phyloP scores from a whole-genome alignment of 2,113 vertebrate species.

The Motacilla alba region DNA sequence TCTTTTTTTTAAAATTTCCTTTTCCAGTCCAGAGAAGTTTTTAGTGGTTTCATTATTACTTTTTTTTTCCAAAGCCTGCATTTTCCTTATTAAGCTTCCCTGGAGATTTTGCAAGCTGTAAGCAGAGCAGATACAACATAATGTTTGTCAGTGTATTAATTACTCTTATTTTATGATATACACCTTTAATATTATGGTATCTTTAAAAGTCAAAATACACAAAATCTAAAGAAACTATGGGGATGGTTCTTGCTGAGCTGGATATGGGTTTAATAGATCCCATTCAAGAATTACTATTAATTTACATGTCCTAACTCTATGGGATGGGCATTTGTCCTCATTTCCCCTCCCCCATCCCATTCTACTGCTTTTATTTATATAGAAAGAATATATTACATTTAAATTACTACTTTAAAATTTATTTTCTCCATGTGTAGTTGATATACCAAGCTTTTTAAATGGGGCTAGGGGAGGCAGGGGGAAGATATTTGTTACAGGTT shows the following conservation, averaged over 20 bases:
- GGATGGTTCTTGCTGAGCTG: neutral
- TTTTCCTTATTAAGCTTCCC: constrained; percentile 50
- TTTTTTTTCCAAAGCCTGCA: constrained; percentile 30
- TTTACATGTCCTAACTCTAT: neutral
- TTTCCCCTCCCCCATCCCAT: neutral
- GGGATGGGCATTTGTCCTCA: neutral
- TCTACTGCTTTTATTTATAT: neutral
- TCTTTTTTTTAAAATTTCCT: neutral
- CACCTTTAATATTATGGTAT: neutral
- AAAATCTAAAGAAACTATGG: neutral
- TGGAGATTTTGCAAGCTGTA: constrained; percentile 30
- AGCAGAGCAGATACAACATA: neutral
- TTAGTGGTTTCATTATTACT: constrained; percentile 21
- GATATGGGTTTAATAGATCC: neutral
- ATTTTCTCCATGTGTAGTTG: neutral
- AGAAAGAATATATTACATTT: neutral
- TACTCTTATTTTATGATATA: neutral
- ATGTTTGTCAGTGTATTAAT: constrained; percentile 32
- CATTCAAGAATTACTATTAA: neutral
- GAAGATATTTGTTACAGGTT: neutral
- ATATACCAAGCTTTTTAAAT: neutral
- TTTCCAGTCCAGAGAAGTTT: constrained; percentile 5
- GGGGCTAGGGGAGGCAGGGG: too few relatives aligned
- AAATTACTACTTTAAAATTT: neutral
- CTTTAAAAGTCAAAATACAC: neutral